Base-by-base conservation (phyloP, 35 echinoderm and acorn worm genomes). In the Hemicentrotus pulcherrimus region DNA sequence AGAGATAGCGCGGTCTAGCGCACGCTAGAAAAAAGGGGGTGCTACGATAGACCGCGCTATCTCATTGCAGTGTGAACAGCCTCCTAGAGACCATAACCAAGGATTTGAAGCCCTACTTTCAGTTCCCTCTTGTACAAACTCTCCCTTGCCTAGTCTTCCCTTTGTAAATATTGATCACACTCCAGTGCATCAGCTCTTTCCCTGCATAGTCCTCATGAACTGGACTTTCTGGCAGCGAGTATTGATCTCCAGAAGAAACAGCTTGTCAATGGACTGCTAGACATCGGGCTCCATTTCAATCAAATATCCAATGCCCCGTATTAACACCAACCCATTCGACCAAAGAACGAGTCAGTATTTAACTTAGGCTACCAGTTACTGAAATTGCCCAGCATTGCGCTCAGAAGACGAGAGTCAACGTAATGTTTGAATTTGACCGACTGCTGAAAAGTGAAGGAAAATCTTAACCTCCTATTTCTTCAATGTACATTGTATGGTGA, bases 91-190 rank as follows among this genome's bases (percentile, higher is more conserved):
- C 65, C 65, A 78, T 78, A 78, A 7, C 65, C 65, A 78, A 78
- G 65, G 65, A 78, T 78, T 28, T 78, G 65, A 78, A 78, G 28
- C 65, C 65, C 65, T 7, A 78, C 65, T 28, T 28, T 78, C 52
- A 6, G 22, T 78, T 78, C 65, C 28, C 65, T 78, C 19, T 24
- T 46, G 45, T 89, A 46, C 22, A 89, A 89, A 32, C 45, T 46
- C 87, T 46, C 12, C 31, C 87, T 35, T 46, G 46, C 88, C 14
- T 32, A 45, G 32, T 90, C 88, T 90, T 90, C 88, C 33, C 46
- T 45, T 90, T 90, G 88, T 90, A 33, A 33, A 90, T 90, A 90
- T 90, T 90, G 88, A 90, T 90, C 88, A 90, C 88, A 45, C 88
- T 18, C 11, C 88, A 47, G 65, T 78, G 65, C 65, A 8, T 78